A percentile compares a stretch with the other conserved stretches of the same genome.
These are phyloP conservation scores for Bolborhynchus lineola DNA, from an alignment of 2,113 vertebrate species.

Conservation along the genomic window DNA sequence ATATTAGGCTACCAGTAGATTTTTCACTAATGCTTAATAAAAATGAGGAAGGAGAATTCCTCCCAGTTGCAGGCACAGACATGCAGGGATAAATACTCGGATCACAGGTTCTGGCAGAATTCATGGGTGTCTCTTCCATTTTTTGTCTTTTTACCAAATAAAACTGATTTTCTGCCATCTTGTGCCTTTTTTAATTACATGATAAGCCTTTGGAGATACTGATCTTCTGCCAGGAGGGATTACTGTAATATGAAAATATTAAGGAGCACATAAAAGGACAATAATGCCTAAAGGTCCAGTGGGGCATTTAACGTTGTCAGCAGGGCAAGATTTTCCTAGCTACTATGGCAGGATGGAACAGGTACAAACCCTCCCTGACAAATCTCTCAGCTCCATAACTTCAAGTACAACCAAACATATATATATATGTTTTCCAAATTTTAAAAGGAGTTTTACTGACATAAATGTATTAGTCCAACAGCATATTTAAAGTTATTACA, in stretches of 20 bases:
- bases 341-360: neutral
- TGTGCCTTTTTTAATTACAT: neutral
- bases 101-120: neutral
- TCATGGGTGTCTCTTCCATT: neutral
- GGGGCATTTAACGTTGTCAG: neutral
- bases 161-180: neutral
- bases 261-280: neutral
- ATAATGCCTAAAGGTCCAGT: neutral
- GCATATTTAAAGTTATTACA: neutral
- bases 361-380: neutral
- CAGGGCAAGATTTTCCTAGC: neutral
- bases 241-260: neutral
- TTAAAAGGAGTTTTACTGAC: neutral
- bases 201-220: neutral
- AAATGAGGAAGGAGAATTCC: neutral
- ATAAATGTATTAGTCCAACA: neutral
- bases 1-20: neutral
- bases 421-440: neutral
- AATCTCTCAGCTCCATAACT: neutral
- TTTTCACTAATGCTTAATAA: neutral
- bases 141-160: neutral
- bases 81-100: neutral
- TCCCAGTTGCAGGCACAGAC: neutral
- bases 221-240: neutral
- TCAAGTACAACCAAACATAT: neutral